Conservation (phyloP, 2,888 invertebrate genomes). For the Horisme vitalbata region DNA sequence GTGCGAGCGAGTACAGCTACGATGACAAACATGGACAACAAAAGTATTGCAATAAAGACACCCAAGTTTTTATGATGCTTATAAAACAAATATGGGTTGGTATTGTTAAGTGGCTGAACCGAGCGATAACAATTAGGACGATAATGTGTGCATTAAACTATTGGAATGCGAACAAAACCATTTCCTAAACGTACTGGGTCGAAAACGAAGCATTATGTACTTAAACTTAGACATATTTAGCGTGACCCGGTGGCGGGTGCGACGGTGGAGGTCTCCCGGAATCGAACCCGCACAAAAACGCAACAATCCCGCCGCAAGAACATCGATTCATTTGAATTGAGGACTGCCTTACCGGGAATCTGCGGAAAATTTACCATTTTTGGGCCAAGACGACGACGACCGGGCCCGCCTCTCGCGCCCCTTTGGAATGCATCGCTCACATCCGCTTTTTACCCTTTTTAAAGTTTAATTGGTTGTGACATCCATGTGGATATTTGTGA, state of each 20-base stretch:
- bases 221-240: too few relatives aligned
- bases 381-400: constrained; percentile 6
- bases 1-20: not conserved
- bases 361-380: constrained; percentile 41
- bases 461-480: constrained; percentile 27
- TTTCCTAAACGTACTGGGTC: too few relatives aligned
- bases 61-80: too few relatives aligned
- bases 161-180: too few relatives aligned
- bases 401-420: not conserved
- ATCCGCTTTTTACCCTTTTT: constrained; percentile 15
- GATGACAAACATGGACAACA: constrained; percentile 1
- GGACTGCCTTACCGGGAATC: constrained; percentile 36
- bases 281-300: constrained; percentile 42
- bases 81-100: too few relatives aligned
- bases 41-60: constrained; percentile 4
- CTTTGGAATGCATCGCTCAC: constrained; percentile 20
- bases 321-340: constrained; percentile 34
- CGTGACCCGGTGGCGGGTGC: constrained; percentile 30
- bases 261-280: constrained; percentile 37
- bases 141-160: too few relatives aligned
- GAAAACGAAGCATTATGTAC: too few relatives aligned
- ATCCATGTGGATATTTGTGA: constrained; percentile 26
- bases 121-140: too few relatives aligned
- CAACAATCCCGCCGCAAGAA: constrained; percentile 28
- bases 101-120: too few relatives aligned